phyloP scores from a whole-genome alignment of 2,797 vertebrate species.

The Pipistrellus kuhlii region DNA sequence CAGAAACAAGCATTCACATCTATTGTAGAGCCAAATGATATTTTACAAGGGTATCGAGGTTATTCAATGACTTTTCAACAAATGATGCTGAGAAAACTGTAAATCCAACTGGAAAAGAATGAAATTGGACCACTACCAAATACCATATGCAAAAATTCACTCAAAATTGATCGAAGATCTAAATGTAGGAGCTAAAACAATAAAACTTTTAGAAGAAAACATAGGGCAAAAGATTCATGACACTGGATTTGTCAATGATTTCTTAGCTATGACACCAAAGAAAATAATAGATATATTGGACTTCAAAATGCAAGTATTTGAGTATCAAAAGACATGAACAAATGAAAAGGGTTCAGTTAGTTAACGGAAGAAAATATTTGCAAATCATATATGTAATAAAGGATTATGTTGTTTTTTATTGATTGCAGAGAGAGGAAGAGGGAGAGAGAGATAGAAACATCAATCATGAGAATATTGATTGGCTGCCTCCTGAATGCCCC shows the following conservation, averaged over 20 bases:
- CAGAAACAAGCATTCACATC: constrained; percentile 13
- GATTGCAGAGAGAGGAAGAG: no score
- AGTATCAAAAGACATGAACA: background rate
- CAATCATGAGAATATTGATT: no score
- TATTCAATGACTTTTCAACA: constrained; percentile 10
- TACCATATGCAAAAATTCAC: background rate
- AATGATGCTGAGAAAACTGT: background rate
- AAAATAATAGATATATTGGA: background rate
- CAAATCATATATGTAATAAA: background rate
- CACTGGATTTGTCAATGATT: background rate
- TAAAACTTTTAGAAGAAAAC: background rate
- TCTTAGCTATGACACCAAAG: background rate
- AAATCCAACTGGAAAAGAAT: background rate
- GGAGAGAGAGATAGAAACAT: no score
- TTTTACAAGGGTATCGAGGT: background rate
- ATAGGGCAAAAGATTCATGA: background rate
- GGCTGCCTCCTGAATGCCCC: no score
- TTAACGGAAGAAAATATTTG: background rate
- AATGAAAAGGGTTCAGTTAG: background rate
- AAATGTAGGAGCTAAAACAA: background rate
- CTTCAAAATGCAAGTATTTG: constrained; percentile 2
- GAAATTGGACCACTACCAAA: background rate
- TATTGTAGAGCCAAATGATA: background rate
- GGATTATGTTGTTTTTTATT: background rate
- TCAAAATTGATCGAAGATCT: constrained; percentile 38